Conservation (phyloP, 1,140 invertebrate species). For the Eulimnadia texana region DNA sequence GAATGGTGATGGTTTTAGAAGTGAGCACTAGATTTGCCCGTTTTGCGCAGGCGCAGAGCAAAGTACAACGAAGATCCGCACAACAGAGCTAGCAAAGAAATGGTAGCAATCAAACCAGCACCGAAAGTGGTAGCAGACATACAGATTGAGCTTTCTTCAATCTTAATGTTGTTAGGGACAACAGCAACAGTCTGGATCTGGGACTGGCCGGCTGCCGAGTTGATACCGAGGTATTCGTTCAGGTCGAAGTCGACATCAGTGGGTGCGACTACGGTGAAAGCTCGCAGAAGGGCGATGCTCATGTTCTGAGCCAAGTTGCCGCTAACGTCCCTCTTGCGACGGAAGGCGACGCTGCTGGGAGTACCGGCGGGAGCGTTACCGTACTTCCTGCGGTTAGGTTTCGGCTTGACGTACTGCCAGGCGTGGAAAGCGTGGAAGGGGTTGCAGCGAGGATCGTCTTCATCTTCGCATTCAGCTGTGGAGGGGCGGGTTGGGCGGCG, state of each 20-base stretch:
- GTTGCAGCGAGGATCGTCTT: not conserved
- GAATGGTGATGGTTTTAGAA: too few relatives aligned
- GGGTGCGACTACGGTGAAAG: not conserved
- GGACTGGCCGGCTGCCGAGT: not conserved
- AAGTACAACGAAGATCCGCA: not conserved
- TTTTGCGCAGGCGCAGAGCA: not conserved
- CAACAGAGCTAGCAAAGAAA: not conserved
- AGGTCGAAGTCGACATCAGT: not conserved
- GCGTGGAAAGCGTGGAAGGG: conserved; percentile 1
- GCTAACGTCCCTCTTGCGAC: not conserved
- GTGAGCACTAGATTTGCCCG: not conserved
- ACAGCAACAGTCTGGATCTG: not conserved
- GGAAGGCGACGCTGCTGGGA: not conserved
- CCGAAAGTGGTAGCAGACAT: not conserved
- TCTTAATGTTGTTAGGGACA: not conserved
- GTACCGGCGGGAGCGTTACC: not conserved
- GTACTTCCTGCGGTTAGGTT: not conserved
- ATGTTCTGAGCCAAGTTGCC: not conserved
- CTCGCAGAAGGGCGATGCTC: not conserved
- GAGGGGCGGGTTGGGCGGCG: not conserved
- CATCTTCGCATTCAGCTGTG: not conserved
- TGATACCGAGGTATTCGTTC: not conserved
- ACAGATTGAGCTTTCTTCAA: not conserved
- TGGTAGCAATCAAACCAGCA: not conserved
- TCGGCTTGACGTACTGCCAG: not conserved